Evolutionary conservation across 2,797 vertebrate genomes (phyloP).

Genomic region (Phrynocephalus vlangalii): DNA sequence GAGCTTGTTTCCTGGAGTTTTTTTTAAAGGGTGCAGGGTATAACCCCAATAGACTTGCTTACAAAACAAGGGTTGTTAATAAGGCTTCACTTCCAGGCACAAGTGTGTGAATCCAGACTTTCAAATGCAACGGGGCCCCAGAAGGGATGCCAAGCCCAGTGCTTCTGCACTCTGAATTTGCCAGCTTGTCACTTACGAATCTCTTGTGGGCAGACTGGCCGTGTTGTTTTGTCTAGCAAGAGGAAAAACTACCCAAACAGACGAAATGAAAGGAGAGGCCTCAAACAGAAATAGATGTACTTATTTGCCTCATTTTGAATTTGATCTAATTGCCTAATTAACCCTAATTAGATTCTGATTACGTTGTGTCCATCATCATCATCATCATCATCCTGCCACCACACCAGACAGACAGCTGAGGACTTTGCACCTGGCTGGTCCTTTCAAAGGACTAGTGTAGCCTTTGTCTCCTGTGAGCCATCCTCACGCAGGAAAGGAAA

Average conservation of each 20-base stretch:
- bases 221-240: conserved; percentile 6
- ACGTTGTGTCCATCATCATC: neutral
- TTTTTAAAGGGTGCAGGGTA: no score
- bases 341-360: neutral
- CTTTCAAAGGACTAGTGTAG: neutral
- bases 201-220: neutral
- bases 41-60: neutral
- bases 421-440: neutral
- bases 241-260: neutral
- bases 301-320: neutral
- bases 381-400: no score
- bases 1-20: neutral
- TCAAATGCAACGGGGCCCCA: neutral
- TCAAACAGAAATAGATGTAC: neutral
- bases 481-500: neutral
- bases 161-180: neutral
- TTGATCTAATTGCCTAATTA: neutral
- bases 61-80: neutral
- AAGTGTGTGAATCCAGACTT: neutral
- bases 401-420: neutral
- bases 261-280: neutral
- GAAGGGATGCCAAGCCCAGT: neutral
- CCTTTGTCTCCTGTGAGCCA: neutral
- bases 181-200: neutral
- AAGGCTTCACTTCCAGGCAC: neutral